A percentile compares a stretch with the other conserved stretches of the same genome.
These are phyloP conservation scores for Urocyon cinereoargenteus DNA, from an alignment of 2,797 vertebrate species.

Conservation along the genomic window DNA sequence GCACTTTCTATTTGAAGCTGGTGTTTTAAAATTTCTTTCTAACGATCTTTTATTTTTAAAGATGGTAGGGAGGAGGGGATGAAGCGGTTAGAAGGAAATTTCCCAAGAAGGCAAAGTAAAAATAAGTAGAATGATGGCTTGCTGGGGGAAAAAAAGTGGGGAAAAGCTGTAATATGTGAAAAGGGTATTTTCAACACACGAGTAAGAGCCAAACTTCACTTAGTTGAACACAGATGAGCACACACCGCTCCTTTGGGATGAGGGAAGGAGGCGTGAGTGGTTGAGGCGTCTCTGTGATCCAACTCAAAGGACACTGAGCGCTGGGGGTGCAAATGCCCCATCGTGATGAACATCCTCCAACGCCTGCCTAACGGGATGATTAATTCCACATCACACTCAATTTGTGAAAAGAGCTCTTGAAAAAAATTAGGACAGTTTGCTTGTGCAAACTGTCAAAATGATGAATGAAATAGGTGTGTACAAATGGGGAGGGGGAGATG, in stretches of 20 bases:
- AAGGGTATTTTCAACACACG: conserved; percentile 4
- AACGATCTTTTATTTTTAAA: conserved; percentile 18
- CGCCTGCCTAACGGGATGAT: conserved; percentile 77
- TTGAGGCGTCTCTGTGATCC: neutral
- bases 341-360: conserved; percentile 54
- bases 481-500: conserved; percentile 51
- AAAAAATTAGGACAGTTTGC: conserved; percentile 85
- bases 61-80: neutral
- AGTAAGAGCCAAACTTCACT: neutral
- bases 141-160: neutral
- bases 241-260: neutral
- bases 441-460: conserved; percentile 85
- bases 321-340: neutral
- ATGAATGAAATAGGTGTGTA: conserved; percentile 80
- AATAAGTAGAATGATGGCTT: neutral
- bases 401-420: conserved; percentile 85
- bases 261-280: neutral
- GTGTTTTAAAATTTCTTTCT: neutral
- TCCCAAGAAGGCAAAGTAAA: conserved; percentile 23
- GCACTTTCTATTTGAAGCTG: neutral
- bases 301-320: neutral
- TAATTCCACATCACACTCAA: conserved; percentile 85
- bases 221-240: neutral
- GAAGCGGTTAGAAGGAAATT: neutral
- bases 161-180: neutral